A percentile compares a stretch with the other conserved stretches of the same genome.
Conservation (phyloP, 2,888 invertebrate genomes). For the Rotaria magnacalcarata region DNA sequence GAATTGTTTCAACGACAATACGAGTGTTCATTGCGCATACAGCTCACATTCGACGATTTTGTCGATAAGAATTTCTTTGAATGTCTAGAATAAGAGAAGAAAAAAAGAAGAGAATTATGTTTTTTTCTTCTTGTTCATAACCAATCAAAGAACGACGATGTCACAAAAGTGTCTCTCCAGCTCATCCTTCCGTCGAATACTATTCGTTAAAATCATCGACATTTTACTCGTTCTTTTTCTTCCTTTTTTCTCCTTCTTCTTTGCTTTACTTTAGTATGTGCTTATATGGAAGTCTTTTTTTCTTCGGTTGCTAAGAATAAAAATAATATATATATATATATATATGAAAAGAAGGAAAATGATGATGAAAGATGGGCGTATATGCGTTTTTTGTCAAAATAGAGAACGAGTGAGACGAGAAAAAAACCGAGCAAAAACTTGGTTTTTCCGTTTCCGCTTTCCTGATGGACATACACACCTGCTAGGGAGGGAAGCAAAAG, state of each 20-base stretch:
- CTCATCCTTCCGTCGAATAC: slow-evolving; percentile 20
- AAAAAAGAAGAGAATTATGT: not conserved
- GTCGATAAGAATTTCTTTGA: not conserved
- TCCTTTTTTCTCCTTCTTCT: not conserved
- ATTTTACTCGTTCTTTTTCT: not conserved
- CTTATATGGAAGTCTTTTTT: not conserved
- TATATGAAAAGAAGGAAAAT: not conserved
- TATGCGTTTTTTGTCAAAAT: not conserved
- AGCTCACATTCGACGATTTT: not conserved
- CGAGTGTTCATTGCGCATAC: slow-evolving; percentile 8
- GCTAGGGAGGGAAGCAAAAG: slow-evolving; percentile 8
- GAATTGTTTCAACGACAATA: slow-evolving; percentile 28
- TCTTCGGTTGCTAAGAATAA: slow-evolving; percentile 7
- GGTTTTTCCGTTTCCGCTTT: not conserved
- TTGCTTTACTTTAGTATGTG: not conserved
- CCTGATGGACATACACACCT: slow-evolving; percentile 14
- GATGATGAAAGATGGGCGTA: slow-evolving; percentile 14
- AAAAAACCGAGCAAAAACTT: slow-evolving; percentile 8
- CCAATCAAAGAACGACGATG: not conserved
- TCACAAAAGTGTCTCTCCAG: not conserved
- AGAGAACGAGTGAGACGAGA: slow-evolving; percentile 8
- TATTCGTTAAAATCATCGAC: slow-evolving; percentile 9
- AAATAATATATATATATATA: not conserved
- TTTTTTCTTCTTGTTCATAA: not conserved
- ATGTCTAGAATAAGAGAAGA: not conserved